These are phyloP conservation scores for Camptogramma bilineatum DNA, from an alignment of 2,888 invertebrate genomes.

Conservation along the genomic window DNA sequence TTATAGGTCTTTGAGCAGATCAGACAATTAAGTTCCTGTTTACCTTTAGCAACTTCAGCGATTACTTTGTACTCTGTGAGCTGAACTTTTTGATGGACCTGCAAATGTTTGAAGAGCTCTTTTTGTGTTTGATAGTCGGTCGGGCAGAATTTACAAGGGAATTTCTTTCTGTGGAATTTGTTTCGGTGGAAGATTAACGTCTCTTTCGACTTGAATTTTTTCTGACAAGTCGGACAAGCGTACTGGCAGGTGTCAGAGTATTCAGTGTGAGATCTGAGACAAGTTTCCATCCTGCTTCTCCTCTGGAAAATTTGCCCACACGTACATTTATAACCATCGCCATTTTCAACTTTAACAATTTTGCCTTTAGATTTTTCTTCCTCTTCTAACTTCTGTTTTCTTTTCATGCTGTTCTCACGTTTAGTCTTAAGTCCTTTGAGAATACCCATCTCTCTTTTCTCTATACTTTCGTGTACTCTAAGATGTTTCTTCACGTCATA, in stretches of 20 bases:
- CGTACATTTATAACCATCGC: slow-evolving; percentile 72
- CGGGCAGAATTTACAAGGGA: slow-evolving; percentile 79
- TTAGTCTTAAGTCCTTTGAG: slow-evolving; percentile 58
- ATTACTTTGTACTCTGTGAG: slow-evolving; percentile 79
- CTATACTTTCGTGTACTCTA: slow-evolving; percentile 66
- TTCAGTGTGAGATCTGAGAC: slow-evolving; percentile 69
- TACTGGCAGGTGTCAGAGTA: slow-evolving; percentile 55
- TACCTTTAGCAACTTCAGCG: slow-evolving; percentile 72
- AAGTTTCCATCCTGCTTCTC: slow-evolving; percentile 74
- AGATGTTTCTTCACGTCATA: slow-evolving; percentile 59
- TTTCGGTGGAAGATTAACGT: slow-evolving; percentile 68
- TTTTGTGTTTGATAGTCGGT: slow-evolving; percentile 77
- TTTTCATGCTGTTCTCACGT: slow-evolving; percentile 15
- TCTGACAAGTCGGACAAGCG: slow-evolving; percentile 67
- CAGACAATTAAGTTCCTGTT: slow-evolving; percentile 73
- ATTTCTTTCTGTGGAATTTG: slow-evolving; percentile 69
- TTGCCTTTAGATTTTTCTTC: slow-evolving; percentile 7
- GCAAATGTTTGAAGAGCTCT: slow-evolving; percentile 75
- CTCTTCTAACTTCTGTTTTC: slow-evolving; percentile 31
- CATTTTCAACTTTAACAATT: slow-evolving; percentile 45
- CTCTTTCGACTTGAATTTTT: slow-evolving; percentile 69
- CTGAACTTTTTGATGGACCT: slow-evolving; percentile 77
- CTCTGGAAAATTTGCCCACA: slow-evolving; percentile 71
- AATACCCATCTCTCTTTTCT: slow-evolving; percentile 62
- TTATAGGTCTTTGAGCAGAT: slow-evolving; percentile 69